Percentiles rank a stretch among this genome's conserved stretches.
phyloP scores from a whole-genome alignment of 1,140 invertebrate species.

The Drosophila ambigua region DNA sequence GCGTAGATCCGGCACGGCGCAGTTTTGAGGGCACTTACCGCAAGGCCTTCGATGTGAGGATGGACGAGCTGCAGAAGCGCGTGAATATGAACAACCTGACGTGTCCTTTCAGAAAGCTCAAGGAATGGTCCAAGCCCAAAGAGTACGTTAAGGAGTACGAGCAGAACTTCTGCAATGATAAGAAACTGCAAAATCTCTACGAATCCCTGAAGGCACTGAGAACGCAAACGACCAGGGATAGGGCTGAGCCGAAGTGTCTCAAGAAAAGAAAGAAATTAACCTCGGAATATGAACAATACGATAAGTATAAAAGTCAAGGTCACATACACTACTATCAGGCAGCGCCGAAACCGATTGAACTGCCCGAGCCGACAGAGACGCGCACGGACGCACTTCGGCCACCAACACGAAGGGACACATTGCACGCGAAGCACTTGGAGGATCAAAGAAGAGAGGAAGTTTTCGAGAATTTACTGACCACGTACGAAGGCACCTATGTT shows the following conservation, averaged over 20 bases:
- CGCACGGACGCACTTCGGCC: no score
- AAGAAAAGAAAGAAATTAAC: conserved; percentile 21
- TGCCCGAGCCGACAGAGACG: no score
- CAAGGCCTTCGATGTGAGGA: conserved; percentile 71
- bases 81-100: conserved; percentile 51
- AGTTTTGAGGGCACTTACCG: conserved; percentile 67
- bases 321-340: no score
- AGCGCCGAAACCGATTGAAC: no score
- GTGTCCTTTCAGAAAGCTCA: conserved; percentile 73
- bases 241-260: conserved; percentile 38
- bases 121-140: conserved; percentile 76
- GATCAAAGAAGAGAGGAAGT: conserved; percentile 33
- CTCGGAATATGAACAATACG: conserved; percentile 12
- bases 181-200: conserved; percentile 68
- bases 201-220: conserved; percentile 57
- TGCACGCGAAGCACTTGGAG: neutral
- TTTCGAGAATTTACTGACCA: conserved; percentile 57
- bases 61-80: conserved; percentile 75
- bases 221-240: conserved; percentile 21
- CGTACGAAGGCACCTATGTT: conserved; percentile 68
- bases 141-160: conserved; percentile 69
- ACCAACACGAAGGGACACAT: neutral
- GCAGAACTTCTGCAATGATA: conserved; percentile 77
- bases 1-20: conserved; percentile 84
- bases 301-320: neutral